Conservation (phyloP, 2,888 invertebrate genomes). For the Bombylius discolor region DNA sequence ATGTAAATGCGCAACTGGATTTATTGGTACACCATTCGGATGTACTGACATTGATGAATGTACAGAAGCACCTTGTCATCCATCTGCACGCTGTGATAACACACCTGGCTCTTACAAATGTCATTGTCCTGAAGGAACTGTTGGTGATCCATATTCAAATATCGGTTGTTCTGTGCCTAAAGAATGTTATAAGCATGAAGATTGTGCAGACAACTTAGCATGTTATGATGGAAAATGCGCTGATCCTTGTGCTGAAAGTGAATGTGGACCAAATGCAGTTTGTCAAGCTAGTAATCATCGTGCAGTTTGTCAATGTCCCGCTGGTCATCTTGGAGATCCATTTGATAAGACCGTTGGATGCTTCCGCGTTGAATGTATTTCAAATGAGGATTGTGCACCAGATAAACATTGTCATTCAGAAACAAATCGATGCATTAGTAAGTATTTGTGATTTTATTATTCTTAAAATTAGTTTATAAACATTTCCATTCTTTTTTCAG, state of each 20-base stretch:
- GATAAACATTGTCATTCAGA: conserved; percentile 64
- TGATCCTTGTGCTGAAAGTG: conserved; percentile 60
- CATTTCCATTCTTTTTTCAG: conserved; percentile 34
- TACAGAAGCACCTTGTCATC: conserved; percentile 61
- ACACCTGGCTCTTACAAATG: conserved; percentile 69
- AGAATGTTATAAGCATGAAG: conserved; percentile 58
- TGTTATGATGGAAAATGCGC: conserved; percentile 66
- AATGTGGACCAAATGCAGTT: conserved; percentile 63
- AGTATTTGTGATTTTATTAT: conserved; percentile 26
- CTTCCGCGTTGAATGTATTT: conserved; percentile 77
- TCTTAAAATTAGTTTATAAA: neutral
- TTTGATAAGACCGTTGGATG: conserved; percentile 64
- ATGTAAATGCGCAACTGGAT: conserved; percentile 68
- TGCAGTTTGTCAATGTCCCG: conserved; percentile 62
- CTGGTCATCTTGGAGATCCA: conserved; percentile 72
- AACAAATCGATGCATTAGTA: conserved; percentile 66
- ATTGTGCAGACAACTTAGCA: conserved; percentile 62
- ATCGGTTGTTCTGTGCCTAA: conserved; percentile 68
- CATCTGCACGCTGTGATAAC: conserved; percentile 66
- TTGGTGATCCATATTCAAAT: conserved; percentile 55
- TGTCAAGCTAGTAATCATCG: conserved; percentile 62
- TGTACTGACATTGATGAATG: conserved; percentile 81
- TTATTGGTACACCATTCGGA: conserved; percentile 54
- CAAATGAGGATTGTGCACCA: conserved; percentile 57
- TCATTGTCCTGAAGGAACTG: conserved; percentile 61